These are phyloP conservation scores for Erethizon dorsatum DNA, from an alignment of 2,797 vertebrate genomes.

Conservation along the genomic window DNA sequence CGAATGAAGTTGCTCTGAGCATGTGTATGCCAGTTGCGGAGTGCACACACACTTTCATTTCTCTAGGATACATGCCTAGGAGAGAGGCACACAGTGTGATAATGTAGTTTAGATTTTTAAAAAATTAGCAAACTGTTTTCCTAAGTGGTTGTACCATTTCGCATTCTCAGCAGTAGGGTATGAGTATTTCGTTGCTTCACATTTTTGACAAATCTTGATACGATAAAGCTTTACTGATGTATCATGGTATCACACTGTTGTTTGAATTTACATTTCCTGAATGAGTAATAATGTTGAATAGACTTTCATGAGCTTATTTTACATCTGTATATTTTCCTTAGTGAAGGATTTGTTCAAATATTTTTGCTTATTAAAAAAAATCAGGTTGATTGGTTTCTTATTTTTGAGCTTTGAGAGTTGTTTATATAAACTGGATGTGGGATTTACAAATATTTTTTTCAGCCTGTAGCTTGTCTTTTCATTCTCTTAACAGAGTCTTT, in stretches of 20 bases:
- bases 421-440: constrained; percentile 33
- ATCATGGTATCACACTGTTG: neutral
- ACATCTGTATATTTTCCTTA: constrained; percentile 19
- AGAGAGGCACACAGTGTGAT: neutral
- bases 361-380: constrained; percentile 1
- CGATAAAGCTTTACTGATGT: neutral
- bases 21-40: neutral
- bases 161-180: neutral
- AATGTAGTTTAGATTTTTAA: neutral
- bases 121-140: neutral
- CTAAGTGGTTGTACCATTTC: neutral
- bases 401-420: neutral
- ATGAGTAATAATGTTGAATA: neutral
- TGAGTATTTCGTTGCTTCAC: neutral
- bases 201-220: neutral
- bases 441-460: constrained; percentile 36
- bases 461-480: neutral
- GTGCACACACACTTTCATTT: neutral
- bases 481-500: constrained; percentile 27
- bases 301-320: neutral
- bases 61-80: neutral
- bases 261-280: neutral
- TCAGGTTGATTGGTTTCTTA: constrained; percentile 18
- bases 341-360: neutral
- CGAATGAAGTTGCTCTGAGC: neutral